Percentiles rank a stretch among this genome's conserved stretches.
phyloP scores from a whole-genome alignment of 2,888 invertebrate species.

The Leucozona laternaria region DNA sequence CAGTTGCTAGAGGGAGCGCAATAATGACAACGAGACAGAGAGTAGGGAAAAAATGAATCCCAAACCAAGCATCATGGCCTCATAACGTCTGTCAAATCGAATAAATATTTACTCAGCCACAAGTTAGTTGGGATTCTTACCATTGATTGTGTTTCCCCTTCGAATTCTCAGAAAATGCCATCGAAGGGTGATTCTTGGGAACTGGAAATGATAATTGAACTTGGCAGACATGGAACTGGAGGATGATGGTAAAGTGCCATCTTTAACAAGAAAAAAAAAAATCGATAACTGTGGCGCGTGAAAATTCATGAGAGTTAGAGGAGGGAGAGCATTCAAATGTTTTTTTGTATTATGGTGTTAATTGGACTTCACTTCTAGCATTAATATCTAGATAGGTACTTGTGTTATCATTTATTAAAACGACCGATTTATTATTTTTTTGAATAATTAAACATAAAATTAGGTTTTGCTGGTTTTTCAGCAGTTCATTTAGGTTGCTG shows the following conservation, averaged over 20 bases:
- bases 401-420: too few species aligned
- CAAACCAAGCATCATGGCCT: constrained; percentile 58
- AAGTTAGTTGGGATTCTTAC: constrained; percentile 57
- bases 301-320: constrained; percentile 7
- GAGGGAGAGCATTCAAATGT: neutral
- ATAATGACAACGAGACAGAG: neutral
- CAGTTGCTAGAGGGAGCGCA: neutral
- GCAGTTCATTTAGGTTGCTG: too few species aligned
- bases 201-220: constrained; percentile 15
- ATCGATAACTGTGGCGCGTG: constrained; percentile 51
- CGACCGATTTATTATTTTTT: too few species aligned
- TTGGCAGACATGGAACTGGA: constrained; percentile 19
- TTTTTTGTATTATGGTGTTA: neutral
- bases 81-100: constrained; percentile 58
- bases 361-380: neutral
- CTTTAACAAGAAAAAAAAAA: constrained; percentile 22
- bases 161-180: constrained; percentile 14
- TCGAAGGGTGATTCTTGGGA: constrained; percentile 42
- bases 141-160: constrained; percentile 57
- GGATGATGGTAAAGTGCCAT: constrained; percentile 31
- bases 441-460: too few species aligned
- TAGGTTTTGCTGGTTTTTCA: too few species aligned
- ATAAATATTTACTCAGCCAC: constrained; percentile 71
- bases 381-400: neutral
- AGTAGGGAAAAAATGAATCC: constrained; percentile 13